A percentile compares a stretch with the other conserved stretches of the same genome.
These are phyloP conservation scores for Condylura cristata DNA, from an alignment of 2,113 vertebrate species.

Conservation along the genomic window DNA sequence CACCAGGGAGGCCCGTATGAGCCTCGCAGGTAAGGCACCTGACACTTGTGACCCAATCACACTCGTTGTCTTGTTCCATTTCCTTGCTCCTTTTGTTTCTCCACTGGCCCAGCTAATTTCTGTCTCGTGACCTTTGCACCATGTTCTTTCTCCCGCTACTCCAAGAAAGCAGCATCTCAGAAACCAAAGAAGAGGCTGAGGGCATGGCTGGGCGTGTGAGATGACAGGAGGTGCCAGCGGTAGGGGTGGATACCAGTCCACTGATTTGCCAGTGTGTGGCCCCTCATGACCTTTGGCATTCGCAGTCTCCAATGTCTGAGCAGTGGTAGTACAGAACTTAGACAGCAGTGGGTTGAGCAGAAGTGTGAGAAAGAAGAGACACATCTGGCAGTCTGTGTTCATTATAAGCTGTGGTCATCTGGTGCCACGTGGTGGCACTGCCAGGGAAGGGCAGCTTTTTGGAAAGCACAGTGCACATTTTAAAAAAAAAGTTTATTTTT, in stretches of 20 bases:
- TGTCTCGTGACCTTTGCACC: neutral
- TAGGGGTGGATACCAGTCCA: neutral
- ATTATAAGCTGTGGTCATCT: neutral
- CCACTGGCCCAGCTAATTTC: neutral
- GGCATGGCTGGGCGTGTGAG: neutral
- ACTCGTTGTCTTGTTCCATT: neutral
- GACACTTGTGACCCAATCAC: neutral
- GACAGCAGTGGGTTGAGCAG: neutral
- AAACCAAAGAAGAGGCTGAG: constrained; percentile 3
- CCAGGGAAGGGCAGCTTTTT: neutral
- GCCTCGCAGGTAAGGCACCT: neutral
- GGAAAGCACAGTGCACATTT: neutral
- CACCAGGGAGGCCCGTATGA: no score
- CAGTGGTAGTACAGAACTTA: constrained; percentile 6
- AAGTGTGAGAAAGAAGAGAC: neutral
- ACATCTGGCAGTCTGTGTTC: neutral
- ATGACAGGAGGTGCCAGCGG: neutral
- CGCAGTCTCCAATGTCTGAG: neutral
- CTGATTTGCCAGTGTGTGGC: constrained; percentile 52
- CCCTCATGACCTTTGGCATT: constrained; percentile 47
- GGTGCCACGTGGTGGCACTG: neutral
- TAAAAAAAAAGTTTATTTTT: no score
- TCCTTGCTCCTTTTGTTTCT: neutral
- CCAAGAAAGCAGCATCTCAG: neutral
- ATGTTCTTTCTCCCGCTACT: neutral